Percentiles rank a stretch among this genome's conserved stretches.
phyloP scores from a whole-genome alignment of 2,888 invertebrate genomes.

The Deroplatys truncata region DNA sequence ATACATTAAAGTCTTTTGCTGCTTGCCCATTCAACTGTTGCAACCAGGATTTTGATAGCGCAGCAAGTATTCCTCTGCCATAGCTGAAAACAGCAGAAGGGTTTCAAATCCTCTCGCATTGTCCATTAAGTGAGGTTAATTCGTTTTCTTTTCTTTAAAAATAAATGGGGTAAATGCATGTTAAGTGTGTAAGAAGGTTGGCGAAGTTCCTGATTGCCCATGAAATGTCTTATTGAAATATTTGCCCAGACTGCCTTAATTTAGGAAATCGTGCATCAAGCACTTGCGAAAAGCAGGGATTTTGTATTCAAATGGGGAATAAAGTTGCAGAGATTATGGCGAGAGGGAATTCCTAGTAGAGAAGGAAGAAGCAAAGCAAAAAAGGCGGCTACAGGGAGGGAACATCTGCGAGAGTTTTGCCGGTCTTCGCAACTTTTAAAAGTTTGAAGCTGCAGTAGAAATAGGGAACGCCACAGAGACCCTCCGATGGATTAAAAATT shows the following conservation, averaged over 20 bases:
- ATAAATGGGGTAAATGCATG: too few species aligned
- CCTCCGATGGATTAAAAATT: not conserved
- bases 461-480: not conserved
- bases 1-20: too few species aligned
- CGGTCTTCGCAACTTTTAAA: slow-evolving; percentile 3
- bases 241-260: not conserved
- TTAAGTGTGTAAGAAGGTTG: not conserved
- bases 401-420: not conserved
- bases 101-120: too few species aligned
- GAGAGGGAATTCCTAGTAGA: not conserved
- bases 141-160: too few species aligned
- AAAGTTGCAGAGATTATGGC: not conserved
- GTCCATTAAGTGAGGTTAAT: too few species aligned
- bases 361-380: not conserved
- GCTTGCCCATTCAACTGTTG: too few species aligned
- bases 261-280: not conserved
- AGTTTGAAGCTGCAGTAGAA: not conserved
- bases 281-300: not conserved
- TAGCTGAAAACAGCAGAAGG: too few species aligned
- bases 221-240: not conserved
- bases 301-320: not conserved
- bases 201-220: not conserved
- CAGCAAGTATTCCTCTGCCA: too few species aligned
- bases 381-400: not conserved
- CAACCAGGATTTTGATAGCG: too few species aligned